Evolutionary conservation across 2,888 invertebrate genomes (phyloP), one percentile per base, ranked within the genome.

Genomic region (Ormia ochracea): DNA sequence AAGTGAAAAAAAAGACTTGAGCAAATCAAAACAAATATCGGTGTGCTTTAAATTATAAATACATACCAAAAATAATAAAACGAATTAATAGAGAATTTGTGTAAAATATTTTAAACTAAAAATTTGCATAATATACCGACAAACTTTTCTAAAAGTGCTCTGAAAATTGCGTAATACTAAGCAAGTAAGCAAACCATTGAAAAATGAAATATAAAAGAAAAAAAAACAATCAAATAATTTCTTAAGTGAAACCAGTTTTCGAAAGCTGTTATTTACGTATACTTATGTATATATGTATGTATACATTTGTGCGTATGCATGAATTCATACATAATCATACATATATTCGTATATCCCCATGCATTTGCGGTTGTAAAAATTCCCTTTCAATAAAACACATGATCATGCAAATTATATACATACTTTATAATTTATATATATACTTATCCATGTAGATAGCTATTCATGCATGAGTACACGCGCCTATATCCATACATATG

Each of bases 101-200:
- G 41, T 23, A 73, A 73, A 68, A 41, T 41, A 45, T 31, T 66
- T 45, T 23, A 56, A 45, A 31, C 10, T 19, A 26, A 59, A 59
- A 59, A 7, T 4, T 10, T 75, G 41, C 14, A 68, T 17, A 58
- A 75, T 38, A 59, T 33, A 59, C 17, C 43, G 33, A 23, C 23
- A 61, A 50, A 31, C 4, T 26, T 48, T 52, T 54, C 17, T 56
- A 65, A 66, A 28, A 65, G 17, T 61, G 54, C 52, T 33, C 63
- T 56, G 72, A 45, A 80, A 72, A 80, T 80, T 80, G 80, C 80
- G 80, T 80, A 80, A 80, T 80, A 75, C 50, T 38, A 72, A 36
- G 45, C n/a, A 52, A 52, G 21, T 26, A 23, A 41, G 38, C 19
- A 21, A 59, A 58, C 38, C 21, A 45, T 38, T 48, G 33, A 43